Conservation (phyloP, 1,140 invertebrate species). For the Apis laboriosa region DNA sequence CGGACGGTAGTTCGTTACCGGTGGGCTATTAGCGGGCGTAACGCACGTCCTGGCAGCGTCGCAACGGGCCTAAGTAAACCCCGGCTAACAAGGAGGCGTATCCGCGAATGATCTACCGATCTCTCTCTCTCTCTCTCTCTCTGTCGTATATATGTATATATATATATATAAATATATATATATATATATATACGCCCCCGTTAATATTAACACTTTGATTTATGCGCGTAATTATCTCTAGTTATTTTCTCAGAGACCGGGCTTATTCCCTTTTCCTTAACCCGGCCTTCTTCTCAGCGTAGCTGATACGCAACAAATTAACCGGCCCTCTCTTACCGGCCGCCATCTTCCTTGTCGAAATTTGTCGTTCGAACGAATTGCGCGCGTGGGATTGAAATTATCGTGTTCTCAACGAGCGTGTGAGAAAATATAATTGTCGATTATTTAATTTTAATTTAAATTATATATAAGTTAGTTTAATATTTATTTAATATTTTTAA, state of each 20-base stretch:
- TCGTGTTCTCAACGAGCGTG: no score
- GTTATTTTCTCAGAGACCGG: conserved; percentile 74
- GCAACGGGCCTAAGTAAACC: conserved; percentile 74
- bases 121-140: conserved; percentile 69
- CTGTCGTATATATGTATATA: no score
- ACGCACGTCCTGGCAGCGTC: conserved; percentile 75
- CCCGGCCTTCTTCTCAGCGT: conserved; percentile 54
- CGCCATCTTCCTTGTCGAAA: not conserved
- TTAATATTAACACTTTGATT: conserved; percentile 80
- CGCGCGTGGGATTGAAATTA: no score
- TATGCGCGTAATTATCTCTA: conserved; percentile 81
- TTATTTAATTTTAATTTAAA: no score
- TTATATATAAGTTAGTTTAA: no score
- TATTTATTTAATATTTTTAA: no score
- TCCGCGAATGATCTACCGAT: conserved; percentile 78
- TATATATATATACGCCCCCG: conserved; percentile 70
- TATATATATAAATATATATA: conserved; percentile 16
- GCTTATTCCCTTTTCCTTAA: conserved; percentile 45
- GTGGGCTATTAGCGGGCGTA: conserved; percentile 79
- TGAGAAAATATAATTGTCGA: no score
- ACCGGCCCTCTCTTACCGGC: conserved; percentile 38
- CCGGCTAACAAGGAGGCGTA: conserved; percentile 80
- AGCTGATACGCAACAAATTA: conserved; percentile 76
- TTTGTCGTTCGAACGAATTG: no score
- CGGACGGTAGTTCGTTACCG: conserved; percentile 79